A percentile compares a stretch with the other conserved stretches of the same genome.
These are phyloP conservation scores for Petaurus breviceps DNA, from an alignment of 2,113 vertebrate genomes.

Conservation along the genomic window DNA sequence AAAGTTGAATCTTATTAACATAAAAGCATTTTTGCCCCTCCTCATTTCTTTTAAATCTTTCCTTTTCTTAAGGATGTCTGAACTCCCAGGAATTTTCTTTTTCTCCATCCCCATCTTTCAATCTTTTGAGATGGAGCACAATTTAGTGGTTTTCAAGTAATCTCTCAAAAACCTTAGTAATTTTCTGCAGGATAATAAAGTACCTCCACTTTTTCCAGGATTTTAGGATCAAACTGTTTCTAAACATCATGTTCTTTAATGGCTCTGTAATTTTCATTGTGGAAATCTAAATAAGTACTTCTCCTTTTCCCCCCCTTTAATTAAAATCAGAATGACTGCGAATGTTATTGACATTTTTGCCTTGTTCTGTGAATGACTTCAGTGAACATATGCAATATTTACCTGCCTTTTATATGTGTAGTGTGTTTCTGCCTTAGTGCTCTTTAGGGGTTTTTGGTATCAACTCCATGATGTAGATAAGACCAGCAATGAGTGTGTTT, in stretches of 20 bases:
- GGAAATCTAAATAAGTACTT: slow-evolving; percentile 52
- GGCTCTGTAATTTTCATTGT: slow-evolving; percentile 47
- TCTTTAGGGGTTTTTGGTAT: neutral
- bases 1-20: neutral
- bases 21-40: neutral
- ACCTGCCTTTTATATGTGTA: neutral
- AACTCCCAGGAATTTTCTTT: slow-evolving; percentile 15
- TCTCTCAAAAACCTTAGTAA: neutral
- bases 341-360: neutral
- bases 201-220: slow-evolving; percentile 5
- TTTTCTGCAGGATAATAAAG: slow-evolving; percentile 17
- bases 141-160: slow-evolving; percentile 13
- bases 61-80: neutral
- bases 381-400: neutral
- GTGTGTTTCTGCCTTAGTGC: neutral
- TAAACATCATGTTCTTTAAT: slow-evolving; percentile 39
- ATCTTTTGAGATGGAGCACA: slow-evolving; percentile 18
- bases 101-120: slow-evolving; percentile 11
- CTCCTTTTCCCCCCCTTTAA: slow-evolving; percentile 6
- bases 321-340: slow-evolving; percentile 22
- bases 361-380: neutral
- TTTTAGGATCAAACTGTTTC: slow-evolving; percentile 39
- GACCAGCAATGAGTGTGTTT: neutral
- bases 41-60: neutral
- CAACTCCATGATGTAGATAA: neutral